Percentiles rank a stretch among this genome's conserved stretches.
phyloP scores from a whole-genome alignment of 2,797 vertebrate species.

The Galaxias olidus region DNA sequence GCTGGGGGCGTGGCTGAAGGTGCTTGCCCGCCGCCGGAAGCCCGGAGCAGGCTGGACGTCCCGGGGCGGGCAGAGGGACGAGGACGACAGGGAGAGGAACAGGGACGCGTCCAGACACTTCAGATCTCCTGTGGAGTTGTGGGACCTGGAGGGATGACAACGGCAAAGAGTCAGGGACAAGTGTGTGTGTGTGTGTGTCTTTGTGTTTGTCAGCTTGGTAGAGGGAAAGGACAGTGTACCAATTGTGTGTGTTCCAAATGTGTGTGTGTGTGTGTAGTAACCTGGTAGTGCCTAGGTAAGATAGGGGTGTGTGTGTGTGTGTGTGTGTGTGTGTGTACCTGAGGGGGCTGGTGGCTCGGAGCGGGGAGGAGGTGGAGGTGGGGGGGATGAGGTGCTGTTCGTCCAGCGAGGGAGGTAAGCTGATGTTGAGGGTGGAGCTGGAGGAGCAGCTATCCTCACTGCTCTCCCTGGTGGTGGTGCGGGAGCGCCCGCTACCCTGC shows the following conservation, averaged over 20 bases:
- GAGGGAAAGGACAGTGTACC: no score
- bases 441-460: constrained; percentile 73
- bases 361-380: constrained; percentile 31
- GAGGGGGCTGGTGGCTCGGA: constrained; percentile 72
- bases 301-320: background rate
- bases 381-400: background rate
- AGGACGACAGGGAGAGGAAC: constrained; percentile 33
- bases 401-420: constrained; percentile 1
- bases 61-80: background rate
- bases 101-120: constrained; percentile 64
- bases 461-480: constrained; percentile 76
- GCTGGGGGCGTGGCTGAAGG: constrained; percentile 83
- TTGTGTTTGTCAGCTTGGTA: background rate
- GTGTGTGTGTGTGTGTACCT: constrained; percentile 53
- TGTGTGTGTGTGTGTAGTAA: no score
- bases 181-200: no score
- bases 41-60: constrained; percentile 73
- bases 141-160: constrained; percentile 50
- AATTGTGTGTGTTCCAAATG: background rate
- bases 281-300: no score
- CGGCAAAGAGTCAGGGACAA: no score
- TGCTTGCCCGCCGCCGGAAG: constrained; percentile 87
- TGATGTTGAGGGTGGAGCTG: constrained; percentile 68
- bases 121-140: constrained; percentile 83
- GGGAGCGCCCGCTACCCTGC: constrained; percentile 85